phyloP scores from a whole-genome alignment of 1,140 invertebrate genomes.

The Temnothorax curvispinosus region DNA sequence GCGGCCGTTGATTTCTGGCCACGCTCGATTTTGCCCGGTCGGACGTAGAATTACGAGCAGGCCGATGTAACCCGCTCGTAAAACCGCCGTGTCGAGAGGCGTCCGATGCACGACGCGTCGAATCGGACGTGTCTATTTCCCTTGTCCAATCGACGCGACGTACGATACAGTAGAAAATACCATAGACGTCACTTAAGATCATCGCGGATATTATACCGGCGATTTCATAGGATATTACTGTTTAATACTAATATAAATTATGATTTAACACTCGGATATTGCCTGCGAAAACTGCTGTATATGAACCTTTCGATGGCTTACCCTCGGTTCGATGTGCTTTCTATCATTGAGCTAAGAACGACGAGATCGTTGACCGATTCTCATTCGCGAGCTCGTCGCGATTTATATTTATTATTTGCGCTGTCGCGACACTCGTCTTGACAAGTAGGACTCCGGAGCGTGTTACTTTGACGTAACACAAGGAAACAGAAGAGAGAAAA shows the following conservation, averaged over 20 bases:
- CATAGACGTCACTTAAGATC: constrained; percentile 15
- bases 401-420: constrained; percentile 52
- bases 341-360: background rate
- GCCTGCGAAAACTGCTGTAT: background rate
- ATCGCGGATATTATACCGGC: background rate
- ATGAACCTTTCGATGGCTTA: background rate
- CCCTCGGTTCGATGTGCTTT: background rate
- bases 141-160: background rate
- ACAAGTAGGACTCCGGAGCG: constrained; percentile 20
- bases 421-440: constrained; percentile 33
- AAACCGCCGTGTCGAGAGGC: constrained; percentile 25
- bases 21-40: constrained; percentile 50
- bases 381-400: constrained; percentile 25
- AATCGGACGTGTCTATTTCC: constrained; percentile 45
- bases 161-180: background rate
- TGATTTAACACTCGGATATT: constrained; percentile 3
- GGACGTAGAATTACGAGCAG: constrained; percentile 32
- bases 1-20: constrained; percentile 17
- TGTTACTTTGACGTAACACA: constrained; percentile 49
- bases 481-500: constrained; percentile 21
- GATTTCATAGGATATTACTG: constrained; percentile 4
- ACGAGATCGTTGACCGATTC: background rate
- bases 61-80: constrained; percentile 9
- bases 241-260: constrained; percentile 5
- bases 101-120: constrained; percentile 32